phyloP scores from a whole-genome alignment of 2,113 vertebrate genomes.

The Pandion haliaetus region DNA sequence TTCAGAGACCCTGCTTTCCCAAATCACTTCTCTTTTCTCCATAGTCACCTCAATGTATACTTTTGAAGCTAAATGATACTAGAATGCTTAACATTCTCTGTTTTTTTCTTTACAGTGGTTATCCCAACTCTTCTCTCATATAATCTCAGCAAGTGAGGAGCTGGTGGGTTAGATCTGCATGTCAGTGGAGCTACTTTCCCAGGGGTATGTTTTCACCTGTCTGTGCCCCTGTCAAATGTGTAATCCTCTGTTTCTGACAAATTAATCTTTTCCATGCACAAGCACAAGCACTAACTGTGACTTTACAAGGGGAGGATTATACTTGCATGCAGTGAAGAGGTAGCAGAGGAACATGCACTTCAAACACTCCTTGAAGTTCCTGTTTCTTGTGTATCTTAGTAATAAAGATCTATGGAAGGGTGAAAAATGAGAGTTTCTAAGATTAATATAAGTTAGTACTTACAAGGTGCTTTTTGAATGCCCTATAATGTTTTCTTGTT shows the following conservation, averaged over 20 bases:
- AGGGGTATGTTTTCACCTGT: neutral
- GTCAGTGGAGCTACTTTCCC: neutral
- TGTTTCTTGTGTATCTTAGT: neutral
- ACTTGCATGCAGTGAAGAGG: neutral
- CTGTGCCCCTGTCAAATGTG: neutral
- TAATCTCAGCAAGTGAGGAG: neutral
- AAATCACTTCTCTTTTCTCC: neutral
- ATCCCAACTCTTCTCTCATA: neutral
- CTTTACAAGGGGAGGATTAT: conserved; percentile 36
- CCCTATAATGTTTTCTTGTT: neutral
- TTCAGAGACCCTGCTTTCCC: neutral
- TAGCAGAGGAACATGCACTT: neutral
- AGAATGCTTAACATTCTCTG: neutral
- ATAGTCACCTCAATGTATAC: neutral
- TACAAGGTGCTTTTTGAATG: neutral
- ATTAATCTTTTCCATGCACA: neutral
- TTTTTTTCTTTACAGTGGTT: neutral
- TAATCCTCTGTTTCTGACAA: conserved; percentile 49
- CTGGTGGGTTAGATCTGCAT: neutral
- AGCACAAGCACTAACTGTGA: neutral
- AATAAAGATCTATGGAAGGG: neutral
- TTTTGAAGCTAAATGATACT: neutral
- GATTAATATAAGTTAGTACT: neutral
- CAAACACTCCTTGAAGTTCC: neutral
- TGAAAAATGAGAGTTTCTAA: neutral